Evolutionary conservation across 2,888 invertebrate genomes (phyloP), one percentile per base, ranked within the genome.

Genomic region (Tubulanus polymorphus): DNA sequence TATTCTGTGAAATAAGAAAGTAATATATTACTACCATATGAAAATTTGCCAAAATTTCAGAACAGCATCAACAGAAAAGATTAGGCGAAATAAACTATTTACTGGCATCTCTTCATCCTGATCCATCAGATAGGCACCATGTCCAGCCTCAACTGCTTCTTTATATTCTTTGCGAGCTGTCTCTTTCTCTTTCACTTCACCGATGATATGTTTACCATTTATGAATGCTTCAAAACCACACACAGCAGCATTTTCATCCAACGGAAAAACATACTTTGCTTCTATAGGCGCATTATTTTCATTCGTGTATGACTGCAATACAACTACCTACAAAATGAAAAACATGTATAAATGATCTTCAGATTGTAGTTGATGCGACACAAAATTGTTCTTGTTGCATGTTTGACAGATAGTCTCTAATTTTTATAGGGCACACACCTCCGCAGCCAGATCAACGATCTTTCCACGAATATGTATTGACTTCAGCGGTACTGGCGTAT

Each of bases 121-220:
- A 54, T 80, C 79, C 78, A 80, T 79, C n/a, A 80, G 68, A 58
- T 79, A 80, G 2, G 79, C 80, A 5, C 79, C 80, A 62, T 80
- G 78, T 12, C 79, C 79, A 56, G 74, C 68, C 55, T 69, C 66
- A 50, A 80, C 69, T 28, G 80, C 80, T 57, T 78, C 67, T 59
- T 70, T 71, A 64, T 80, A 80, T 54, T 79, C 78, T 37, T 65
- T 63, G 52, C 73, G 73, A 6, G 80, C 80, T 20, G 63, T 64
- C 56, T 78, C 73, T 57, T 80, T 80, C 64, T 80, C 79, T 58
- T 80, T 77, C 51, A 80, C 76, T 55, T 74, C 69, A 12, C 79
- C 80, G 2, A 79, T 66, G 15, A 80, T 72, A 58, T 79, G 78
- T 54, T 78, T 78, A 41, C 73, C 75, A 59, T 79, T 78, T 57